Evolutionary conservation across 2,888 invertebrate genomes (phyloP).

Genomic region (Limnephilus auricula): DNA sequence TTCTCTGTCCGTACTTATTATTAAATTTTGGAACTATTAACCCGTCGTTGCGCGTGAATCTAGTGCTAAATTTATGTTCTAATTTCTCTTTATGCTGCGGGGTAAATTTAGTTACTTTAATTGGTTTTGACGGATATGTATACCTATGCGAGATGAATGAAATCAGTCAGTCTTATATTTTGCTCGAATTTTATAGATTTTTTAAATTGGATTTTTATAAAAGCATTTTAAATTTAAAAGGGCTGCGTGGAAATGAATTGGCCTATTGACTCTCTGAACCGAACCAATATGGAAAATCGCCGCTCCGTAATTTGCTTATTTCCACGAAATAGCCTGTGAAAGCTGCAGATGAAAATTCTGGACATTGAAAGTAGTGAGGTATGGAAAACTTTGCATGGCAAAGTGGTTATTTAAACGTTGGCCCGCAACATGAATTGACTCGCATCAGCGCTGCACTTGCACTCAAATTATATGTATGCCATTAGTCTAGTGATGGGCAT

Average conservation of each 20-base stretch:
- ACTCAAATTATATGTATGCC: neutral
- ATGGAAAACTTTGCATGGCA: neutral
- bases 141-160: neutral
- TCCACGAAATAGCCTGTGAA: neutral
- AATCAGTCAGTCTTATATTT: neutral
- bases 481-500: neutral
- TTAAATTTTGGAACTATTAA: too few species aligned
- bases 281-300: neutral
- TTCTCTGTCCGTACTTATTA: too few species aligned
- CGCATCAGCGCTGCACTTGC: neutral
- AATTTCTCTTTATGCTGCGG: too few species aligned
- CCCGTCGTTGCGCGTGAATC: too few species aligned
- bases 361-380: neutral
- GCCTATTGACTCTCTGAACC: neutral
- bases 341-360: conserved; percentile 3
- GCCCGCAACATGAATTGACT: neutral
- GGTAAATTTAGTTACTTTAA: neutral
- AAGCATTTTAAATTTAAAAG: neutral
- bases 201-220: neutral
- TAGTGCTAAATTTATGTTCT: too few species aligned
- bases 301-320: neutral
- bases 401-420: conserved; percentile 21
- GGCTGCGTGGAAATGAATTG: neutral
- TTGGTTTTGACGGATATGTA: neutral
- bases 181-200: neutral